phyloP scores from a whole-genome alignment of 2,888 invertebrate genomes.

The Eucera pruinosa region DNA sequence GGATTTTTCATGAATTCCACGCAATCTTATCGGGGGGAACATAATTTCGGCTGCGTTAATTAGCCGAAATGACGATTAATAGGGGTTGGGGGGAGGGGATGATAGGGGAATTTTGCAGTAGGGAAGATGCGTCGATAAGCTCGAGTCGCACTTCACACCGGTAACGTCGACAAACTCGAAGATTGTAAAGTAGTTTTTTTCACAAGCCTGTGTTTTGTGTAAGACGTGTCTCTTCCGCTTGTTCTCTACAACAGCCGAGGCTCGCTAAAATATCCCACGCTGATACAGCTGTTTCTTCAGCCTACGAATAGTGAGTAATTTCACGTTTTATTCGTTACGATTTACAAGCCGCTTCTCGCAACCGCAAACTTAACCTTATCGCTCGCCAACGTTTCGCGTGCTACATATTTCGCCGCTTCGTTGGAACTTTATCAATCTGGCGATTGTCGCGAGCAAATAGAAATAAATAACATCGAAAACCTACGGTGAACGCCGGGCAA shows the following conservation, averaged over 20 bases:
- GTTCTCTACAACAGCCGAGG: constrained; percentile 10
- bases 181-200: constrained; percentile 60
- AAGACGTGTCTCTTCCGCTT: constrained; percentile 8
- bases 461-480: too few relatives aligned
- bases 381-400: too few relatives aligned
- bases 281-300: constrained; percentile 2
- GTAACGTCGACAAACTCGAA: constrained; percentile 34
- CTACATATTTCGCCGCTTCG: too few relatives aligned
- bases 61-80: neutral
- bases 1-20: neutral
- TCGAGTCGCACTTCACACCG: constrained; percentile 40
- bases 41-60: neutral
- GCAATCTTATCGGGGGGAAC: neutral
- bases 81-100: neutral
- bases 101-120: neutral
- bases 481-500: too few relatives aligned
- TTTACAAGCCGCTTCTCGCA: neutral
- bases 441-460: too few relatives aligned
- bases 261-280: constrained; percentile 14
- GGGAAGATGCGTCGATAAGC: constrained; percentile 31
- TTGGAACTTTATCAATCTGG: too few relatives aligned
- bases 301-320: constrained; percentile 46
- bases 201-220: constrained; percentile 16
- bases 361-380: too few relatives aligned
- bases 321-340: neutral